Percentiles rank a stretch among this genome's conserved stretches.
phyloP scores from a whole-genome alignment of 2,113 vertebrate species.

The Reinhardtius hippoglossoides region DNA sequence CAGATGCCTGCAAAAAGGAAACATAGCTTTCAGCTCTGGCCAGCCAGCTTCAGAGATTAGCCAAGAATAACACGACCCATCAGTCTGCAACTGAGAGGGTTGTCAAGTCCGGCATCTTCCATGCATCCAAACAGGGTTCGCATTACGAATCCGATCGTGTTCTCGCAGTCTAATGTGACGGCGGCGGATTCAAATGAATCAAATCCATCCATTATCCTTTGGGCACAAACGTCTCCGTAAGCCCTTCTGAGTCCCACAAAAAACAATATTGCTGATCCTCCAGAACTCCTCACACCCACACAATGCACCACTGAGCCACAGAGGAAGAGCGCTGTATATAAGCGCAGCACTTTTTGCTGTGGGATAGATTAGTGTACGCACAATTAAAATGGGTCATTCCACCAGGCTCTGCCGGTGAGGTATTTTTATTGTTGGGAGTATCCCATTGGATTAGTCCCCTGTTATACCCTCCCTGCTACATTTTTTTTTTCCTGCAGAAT shows the following conservation, averaged over 20 bases:
- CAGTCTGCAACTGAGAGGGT: not conserved
- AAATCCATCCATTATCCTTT: conserved; percentile 38
- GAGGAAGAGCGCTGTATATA: conserved; percentile 68
- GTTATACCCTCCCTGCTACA: conserved; percentile 47
- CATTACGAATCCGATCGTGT: conserved; percentile 26
- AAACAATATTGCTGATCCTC: conserved; percentile 76
- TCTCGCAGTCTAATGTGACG: conserved; percentile 27
- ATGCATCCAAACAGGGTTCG: not conserved
- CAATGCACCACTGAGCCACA: conserved; percentile 68
- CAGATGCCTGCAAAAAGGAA: conserved; percentile 27
- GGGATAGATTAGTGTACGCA: conserved; percentile 72
- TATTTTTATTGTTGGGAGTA: conserved; percentile 77
- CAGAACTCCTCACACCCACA: conserved; percentile 70
- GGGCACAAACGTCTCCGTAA: conserved; percentile 58
- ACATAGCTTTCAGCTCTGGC: conserved; percentile 2
- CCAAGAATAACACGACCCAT: conserved; percentile 24
- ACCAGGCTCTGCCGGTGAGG: conserved; percentile 61
- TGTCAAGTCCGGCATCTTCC: conserved; percentile 18
- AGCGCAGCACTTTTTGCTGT: conserved; percentile 67
- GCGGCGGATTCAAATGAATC: conserved; percentile 52
- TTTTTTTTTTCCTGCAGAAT: conserved; percentile 53
- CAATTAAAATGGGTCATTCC: conserved; percentile 77
- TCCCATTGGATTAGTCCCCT: conserved; percentile 68
- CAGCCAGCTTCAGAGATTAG: conserved; percentile 28
- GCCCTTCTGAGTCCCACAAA: conserved; percentile 67